Evolutionary conservation across 2,797 vertebrate genomes (phyloP), one percentile per base, ranked within the genome.

Genomic region (Strix occidentalis): DNA sequence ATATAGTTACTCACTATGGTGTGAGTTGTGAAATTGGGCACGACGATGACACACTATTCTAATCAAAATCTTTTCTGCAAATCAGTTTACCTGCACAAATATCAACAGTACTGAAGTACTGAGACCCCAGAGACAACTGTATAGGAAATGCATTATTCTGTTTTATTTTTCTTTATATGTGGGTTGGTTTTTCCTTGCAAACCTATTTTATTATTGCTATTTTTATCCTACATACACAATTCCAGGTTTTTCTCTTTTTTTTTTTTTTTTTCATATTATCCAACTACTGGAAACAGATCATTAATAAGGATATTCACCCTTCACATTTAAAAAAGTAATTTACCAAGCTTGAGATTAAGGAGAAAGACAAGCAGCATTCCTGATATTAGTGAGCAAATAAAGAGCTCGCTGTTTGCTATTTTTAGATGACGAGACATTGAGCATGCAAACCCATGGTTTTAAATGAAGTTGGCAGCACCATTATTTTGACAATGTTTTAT

Each of bases 11-110:
- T 74, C 57, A 39, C 21, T 24, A 4, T 10, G 41, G 31, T 58
- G 13, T 54, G 33, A 82, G 15, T 9, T 69, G 41, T 70, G 64
- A 91, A 84, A 43, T 1, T 33, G 23, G 26, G 33, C 20, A 16
- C 4, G 6, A 35, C 5, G 10, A 57, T 0, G 0, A 61, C 25
- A 64, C 17, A 13, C 2, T 45, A 11, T 35, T 72, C 28, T 45
- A 71, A 80, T 23, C 7, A 90, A 88, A 86, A 64, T 21, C 2
- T 68, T 75, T 78, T 56, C 77, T 65, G 25, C 23, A 81, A 81
- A 75, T 86, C 80, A 64, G 37, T 68, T 89, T 89, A n/a, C 24
- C 24, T 50, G 11, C 28, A 71, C 41, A 17, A 60, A 29, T 84
- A 68, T 71, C 56, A 84, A 68, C 41, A 41, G n/a, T 16, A 41